Evolutionary conservation across 2,797 vertebrate genomes (phyloP).

Genomic region (Melanotaenia boesemani): DNA sequence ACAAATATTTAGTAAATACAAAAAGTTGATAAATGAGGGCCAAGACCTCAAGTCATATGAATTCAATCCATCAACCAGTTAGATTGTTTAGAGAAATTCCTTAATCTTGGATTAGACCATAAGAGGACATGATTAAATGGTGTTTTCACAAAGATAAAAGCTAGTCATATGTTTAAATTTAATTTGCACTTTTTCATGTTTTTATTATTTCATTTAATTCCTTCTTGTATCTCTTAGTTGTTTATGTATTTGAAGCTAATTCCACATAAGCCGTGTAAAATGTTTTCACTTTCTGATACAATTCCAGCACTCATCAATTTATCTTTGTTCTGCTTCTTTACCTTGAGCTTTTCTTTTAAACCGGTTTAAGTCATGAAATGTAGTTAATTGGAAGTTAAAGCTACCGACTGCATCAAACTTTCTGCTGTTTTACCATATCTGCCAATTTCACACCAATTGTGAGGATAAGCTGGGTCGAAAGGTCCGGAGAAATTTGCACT

Average conservation of each 20-base stretch:
- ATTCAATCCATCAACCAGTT: too few species aligned
- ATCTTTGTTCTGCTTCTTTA: background rate
- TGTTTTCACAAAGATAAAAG: background rate
- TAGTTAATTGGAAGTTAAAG: background rate
- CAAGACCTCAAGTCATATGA: too few species aligned
- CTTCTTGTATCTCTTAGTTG: too few species aligned
- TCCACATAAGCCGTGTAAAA: too few species aligned
- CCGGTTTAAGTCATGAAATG: conserved; percentile 6
- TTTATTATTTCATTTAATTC: too few species aligned
- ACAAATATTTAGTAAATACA: too few species aligned
- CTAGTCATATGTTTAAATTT: background rate
- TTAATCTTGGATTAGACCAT: background rate
- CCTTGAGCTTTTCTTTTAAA: too few species aligned
- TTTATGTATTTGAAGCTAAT: too few species aligned
- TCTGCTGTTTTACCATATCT: background rate
- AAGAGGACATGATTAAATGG: background rate
- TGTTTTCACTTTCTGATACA: too few species aligned
- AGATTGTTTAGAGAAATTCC: background rate
- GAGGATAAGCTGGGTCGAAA: conserved; percentile 4
- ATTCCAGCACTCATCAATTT: too few species aligned
- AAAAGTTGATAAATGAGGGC: too few species aligned
- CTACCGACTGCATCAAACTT: conserved; percentile 9
- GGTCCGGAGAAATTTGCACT: background rate
- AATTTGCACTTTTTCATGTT: too few species aligned
- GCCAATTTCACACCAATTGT: conserved; percentile 17